Base-by-base conservation (phyloP, 2,797 vertebrate species). In the Macropodus opercularis region DNA sequence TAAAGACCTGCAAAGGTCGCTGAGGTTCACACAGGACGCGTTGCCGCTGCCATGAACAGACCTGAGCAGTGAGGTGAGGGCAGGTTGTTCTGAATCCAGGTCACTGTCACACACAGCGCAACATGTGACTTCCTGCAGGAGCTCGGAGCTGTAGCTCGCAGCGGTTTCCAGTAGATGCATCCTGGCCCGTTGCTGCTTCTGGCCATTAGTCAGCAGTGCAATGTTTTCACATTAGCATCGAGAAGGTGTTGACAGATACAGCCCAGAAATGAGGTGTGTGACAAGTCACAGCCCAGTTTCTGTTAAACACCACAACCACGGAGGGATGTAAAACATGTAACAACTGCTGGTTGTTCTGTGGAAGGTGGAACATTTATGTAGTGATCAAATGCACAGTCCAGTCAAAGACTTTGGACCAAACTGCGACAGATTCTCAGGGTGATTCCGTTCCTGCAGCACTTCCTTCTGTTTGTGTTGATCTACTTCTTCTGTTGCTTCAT, bases 21-120 rank as follows among this genome's bases (percentile, higher is more conserved):
- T 24, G 17, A 13, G 26, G 34, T 44, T 31, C 9, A 29, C 13
- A 11, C 14, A 49, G 14, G 4, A 12, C 13, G 2, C 29, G 34
- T 40, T 4, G 40, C 4, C 2, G 0, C 1, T 39, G 13, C 49
- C 38, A 6, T 23, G 27, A 11, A 0, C 47, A 27, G 17, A 23
- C 0, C 1, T n/a, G 17, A 22, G 8, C 12, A 35, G 6, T 13
- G 1, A 18, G 36, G 32, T 4, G 47, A 48, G 19, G 19, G 14
- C 12, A 3, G 21, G 27, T 17, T 18, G 27, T 63, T 26, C 8
- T 2, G 23, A 18, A 68, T 54, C 23, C 63, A 31, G 50, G 69
- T 52, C 51, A 59, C 53, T 63, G 70, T 73, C 49, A 63, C 53
- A 47, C 43, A n/a, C n/a, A n/a, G n/a, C n/a, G n/a, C n/a, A n/a